Conservation (phyloP, 37 sponge, comb jelly and placozoan species). For the Hexactinellida sp. region DNA sequence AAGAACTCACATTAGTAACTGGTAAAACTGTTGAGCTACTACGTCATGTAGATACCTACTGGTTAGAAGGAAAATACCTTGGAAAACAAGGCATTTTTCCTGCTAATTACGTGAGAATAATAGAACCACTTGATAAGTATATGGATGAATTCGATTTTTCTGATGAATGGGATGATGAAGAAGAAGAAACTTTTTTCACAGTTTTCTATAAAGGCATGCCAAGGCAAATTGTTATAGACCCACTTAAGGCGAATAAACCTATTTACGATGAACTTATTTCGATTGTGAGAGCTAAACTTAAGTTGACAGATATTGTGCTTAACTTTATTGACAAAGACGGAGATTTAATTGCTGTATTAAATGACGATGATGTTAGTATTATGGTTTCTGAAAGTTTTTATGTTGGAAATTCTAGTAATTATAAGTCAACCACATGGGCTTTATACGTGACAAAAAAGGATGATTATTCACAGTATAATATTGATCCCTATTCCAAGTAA, state of each 20-base stretch:
- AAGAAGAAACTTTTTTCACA: conserved; percentile 24
- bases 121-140: conserved; percentile 24
- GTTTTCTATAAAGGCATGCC: conserved; percentile 23
- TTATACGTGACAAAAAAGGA: conserved; percentile 50
- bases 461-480: conserved; percentile 57
- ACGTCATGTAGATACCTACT: neutral
- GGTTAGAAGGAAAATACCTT: conserved; percentile 20
- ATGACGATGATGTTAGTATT: conserved; percentile 43
- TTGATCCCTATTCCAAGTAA: conserved; percentile 27
- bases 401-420: neutral
- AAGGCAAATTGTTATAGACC: conserved; percentile 31
- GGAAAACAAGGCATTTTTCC: conserved; percentile 42
- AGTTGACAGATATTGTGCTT: conserved; percentile 27
- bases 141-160: conserved; percentile 21
- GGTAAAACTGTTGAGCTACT: conserved; percentile 18
- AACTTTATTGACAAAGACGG: conserved; percentile 70
- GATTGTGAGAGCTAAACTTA: conserved; percentile 35
- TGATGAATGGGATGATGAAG: conserved; percentile 45
- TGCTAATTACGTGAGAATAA: conserved; percentile 38
- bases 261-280: neutral
- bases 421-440: conserved; percentile 38
- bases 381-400: conserved; percentile 25
- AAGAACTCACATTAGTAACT: conserved; percentile 37
- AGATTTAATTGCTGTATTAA: conserved; percentile 59
- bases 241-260: conserved; percentile 19